Base-by-base conservation (phyloP, 2,113 vertebrate species). In the Alouatta palliata region DNA sequence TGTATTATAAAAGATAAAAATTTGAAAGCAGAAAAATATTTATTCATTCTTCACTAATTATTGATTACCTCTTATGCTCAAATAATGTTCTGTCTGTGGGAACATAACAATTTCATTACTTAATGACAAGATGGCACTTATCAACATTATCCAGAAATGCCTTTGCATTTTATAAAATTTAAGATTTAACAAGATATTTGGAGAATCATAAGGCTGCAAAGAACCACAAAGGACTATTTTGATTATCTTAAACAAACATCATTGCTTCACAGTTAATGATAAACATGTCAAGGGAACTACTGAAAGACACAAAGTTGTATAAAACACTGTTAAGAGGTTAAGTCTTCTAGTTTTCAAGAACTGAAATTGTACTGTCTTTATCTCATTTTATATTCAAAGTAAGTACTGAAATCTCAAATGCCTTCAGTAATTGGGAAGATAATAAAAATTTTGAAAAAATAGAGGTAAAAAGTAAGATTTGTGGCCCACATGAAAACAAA, bases 91-190 rank as follows among this genome's bases (percentile, higher is more conserved):
- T n/a, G 43, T 12, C 70, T 61, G 11, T 61, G n/a, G 35, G 2
- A 3, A 71, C 6, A 89, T 70, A 56, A 90, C 32, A 2, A 8
- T 86, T 80, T 85, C 83, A 94, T 64, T 58, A 37, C 17, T 85
- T 93, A 43, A 61, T 88, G 27, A 84, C 45, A 45, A 64, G 93
- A 89, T 47, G 4, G 1, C 9, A 87, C 32, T 49, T 90, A 83
- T 64, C 52, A 45, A 56, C 12, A 75, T 80, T 70, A 83, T 76
- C 64, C 80, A 84, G 13, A 96, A 85, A 75, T 84, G 4, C 19
- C 76, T 20, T 91, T 81, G 14, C 30, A 70, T 93, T 66, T 94
- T 16, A 76, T 91, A 11, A 13, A 95, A 90, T 54, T 92, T 76
- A 61, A 93, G 32, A 75, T 85, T 87, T 91, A 81, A 19, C 3